Evolutionary conservation across 2,113 vertebrate species (phyloP).

Genomic region (Pedionomus torquatus): DNA sequence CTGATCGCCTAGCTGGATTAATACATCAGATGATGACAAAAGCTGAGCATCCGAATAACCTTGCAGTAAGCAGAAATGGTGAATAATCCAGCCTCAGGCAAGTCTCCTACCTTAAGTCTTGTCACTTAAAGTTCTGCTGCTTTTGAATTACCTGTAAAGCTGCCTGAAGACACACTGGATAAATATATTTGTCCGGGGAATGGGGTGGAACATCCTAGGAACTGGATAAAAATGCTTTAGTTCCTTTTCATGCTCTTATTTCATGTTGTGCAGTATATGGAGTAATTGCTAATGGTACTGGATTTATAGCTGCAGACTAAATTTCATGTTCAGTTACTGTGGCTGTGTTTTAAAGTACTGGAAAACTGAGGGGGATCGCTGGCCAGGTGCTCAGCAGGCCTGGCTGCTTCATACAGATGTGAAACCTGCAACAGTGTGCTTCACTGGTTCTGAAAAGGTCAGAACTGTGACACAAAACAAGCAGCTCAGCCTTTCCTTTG

Average conservation of each 20-base stretch:
- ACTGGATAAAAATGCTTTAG: background rate
- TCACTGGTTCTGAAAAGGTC: background rate
- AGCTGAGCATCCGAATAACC: background rate
- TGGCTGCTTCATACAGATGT: background rate
- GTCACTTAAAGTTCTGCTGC: background rate
- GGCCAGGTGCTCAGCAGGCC: background rate
- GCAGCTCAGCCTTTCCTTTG: background rate
- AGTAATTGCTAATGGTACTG: background rate
- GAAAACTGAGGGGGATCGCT: accelerated
- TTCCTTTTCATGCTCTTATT: background rate
- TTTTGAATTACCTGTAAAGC: background rate
- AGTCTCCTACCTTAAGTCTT: background rate
- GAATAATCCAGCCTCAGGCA: background rate
- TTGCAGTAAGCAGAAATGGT: background rate
- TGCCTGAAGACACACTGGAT: accelerated
- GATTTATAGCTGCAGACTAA: background rate
- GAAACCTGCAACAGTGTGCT: background rate
- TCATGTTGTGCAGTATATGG: too few relatives aligned
- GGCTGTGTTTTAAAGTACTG: background rate
- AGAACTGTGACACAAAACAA: background rate
- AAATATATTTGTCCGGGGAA: background rate
- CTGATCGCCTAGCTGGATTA: background rate
- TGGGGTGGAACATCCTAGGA: background rate
- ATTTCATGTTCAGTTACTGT: background rate
- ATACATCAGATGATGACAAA: accelerated